Evolutionary conservation across 2,797 vertebrate species (phyloP).

Genomic region (Myotis planiceps): DNA sequence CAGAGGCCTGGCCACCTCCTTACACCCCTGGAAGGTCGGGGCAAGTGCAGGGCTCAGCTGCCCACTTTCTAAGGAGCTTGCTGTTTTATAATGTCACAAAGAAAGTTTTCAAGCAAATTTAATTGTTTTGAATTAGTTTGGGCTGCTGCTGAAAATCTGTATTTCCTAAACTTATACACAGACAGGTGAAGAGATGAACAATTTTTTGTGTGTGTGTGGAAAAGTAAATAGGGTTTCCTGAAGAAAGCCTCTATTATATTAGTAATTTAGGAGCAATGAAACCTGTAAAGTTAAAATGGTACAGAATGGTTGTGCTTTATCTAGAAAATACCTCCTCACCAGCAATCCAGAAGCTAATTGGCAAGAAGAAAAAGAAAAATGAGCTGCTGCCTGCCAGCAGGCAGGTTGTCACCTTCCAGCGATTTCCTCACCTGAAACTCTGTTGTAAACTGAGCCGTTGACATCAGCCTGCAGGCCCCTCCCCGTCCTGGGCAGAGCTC

Average conservation of each 20-base stretch:
- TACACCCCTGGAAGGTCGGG: not conserved
- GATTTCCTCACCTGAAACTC: constrained; percentile 75
- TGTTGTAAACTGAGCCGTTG: constrained; percentile 47
- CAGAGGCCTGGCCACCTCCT: not conserved
- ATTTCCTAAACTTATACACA: not conserved
- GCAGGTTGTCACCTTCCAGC: constrained; percentile 57
- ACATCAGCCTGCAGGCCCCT: constrained; percentile 21
- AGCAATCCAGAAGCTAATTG: constrained; percentile 48
- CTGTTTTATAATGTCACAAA: not conserved
- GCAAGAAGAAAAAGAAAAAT: constrained; percentile 47
- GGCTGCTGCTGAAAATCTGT: not conserved
- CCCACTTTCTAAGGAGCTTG: not conserved
- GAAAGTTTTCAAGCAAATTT: not conserved
- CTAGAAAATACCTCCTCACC: constrained; percentile 9
- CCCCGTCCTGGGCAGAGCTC: not conserved
- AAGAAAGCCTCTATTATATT: not conserved
- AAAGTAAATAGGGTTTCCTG: not conserved
- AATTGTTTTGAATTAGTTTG: not conserved
- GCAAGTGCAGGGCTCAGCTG: not conserved
- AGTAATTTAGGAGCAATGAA: constrained; percentile 33
- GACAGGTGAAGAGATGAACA: not conserved
- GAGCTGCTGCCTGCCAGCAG: not conserved
- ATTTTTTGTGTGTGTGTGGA: not conserved
- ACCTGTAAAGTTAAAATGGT: fast-evolving
- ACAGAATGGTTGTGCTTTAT: not conserved